Conservation (phyloP, 2,113 vertebrate genomes). For the Boulengerochromis microlepis region DNA sequence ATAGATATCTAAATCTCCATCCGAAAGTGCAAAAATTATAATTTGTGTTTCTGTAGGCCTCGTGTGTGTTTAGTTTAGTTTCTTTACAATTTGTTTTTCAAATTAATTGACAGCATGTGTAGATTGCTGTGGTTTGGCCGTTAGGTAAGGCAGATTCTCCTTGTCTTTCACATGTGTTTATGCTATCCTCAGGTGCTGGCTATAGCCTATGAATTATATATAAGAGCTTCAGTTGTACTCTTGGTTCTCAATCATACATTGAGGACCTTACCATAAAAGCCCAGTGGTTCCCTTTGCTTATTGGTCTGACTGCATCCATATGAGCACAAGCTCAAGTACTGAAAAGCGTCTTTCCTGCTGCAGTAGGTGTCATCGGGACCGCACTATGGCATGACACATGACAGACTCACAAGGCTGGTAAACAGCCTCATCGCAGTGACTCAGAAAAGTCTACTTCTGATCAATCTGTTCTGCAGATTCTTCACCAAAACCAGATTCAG, state of each 20-base stretch:
- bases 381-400: neutral
- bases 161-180: neutral
- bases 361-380: neutral
- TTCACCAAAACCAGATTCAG: neutral
- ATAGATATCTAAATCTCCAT: neutral
- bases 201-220: neutral
- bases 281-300: neutral
- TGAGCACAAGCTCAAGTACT: neutral
- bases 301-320: neutral
- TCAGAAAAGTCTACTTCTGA: neutral
- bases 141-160: neutral
- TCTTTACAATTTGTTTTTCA: neutral
- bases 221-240: neutral
- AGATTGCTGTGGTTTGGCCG: neutral
- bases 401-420: neutral
- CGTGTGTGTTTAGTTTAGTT: neutral
- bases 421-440: neutral
- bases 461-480: neutral
- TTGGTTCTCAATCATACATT: neutral
- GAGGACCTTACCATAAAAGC: neutral
- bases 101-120: neutral
- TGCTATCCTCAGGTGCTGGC: neutral
- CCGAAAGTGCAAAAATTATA: neutral
- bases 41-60: neutral
- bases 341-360: neutral